Conservation (phyloP, 1,140 invertebrate species). For the Eurosta solidaginis region DNA sequence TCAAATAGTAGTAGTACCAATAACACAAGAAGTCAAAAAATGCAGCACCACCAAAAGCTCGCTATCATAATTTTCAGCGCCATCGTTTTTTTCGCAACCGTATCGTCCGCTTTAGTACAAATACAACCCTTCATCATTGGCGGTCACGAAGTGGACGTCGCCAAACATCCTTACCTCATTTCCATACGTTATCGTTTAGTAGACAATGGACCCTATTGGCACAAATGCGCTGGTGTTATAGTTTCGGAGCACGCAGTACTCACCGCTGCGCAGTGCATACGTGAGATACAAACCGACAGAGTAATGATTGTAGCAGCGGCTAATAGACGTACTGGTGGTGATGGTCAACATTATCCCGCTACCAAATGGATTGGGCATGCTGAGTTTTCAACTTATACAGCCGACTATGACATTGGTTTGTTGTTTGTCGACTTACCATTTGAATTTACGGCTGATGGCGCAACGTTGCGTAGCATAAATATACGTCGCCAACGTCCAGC, state of each 20-base stretch:
- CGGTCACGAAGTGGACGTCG: constrained; percentile 45
- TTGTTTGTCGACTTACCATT: constrained; percentile 50
- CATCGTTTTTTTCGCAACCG: background rate
- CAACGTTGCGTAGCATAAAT: constrained; percentile 38
- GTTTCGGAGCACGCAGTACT: constrained; percentile 41
- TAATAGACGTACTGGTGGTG: constrained; percentile 50
- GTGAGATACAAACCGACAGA: constrained; percentile 31
- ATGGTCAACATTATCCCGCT: constrained; percentile 56
- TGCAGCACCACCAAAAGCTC: background rate
- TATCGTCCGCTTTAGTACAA: background rate
- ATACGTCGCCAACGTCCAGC: constrained; percentile 41
- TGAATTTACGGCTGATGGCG: constrained; percentile 36
- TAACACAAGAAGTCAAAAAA: too few species aligned
- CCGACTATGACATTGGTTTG: constrained; percentile 68
- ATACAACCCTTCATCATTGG: constrained; percentile 41
- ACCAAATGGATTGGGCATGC: constrained; percentile 60
- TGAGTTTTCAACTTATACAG: constrained; percentile 58
- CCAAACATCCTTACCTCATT: constrained; percentile 49
- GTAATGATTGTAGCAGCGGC: constrained; percentile 44
- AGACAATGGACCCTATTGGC: constrained; percentile 34
- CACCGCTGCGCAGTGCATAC: constrained; percentile 49
- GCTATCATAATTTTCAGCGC: background rate
- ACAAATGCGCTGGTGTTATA: constrained; percentile 50
- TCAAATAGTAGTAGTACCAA: too few species aligned
- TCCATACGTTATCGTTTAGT: constrained; percentile 44